Evolutionary conservation across 1,140 invertebrate genomes (phyloP), one percentile per base, ranked within the genome.

Genomic region (Drosophila punjabiensis): DNA sequence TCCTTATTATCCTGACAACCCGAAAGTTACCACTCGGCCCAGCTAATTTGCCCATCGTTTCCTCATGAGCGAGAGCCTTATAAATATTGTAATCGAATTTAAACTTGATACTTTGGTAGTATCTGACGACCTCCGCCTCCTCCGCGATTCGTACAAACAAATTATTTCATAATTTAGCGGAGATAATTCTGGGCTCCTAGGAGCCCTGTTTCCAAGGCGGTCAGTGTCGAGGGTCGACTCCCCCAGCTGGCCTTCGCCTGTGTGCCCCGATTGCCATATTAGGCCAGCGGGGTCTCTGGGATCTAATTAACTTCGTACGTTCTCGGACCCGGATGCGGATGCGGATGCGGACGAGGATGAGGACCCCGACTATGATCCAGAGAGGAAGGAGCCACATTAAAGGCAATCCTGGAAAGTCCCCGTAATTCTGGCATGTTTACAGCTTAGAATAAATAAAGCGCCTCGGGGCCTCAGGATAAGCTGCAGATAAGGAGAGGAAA

Each of bases 231-330:
- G 41, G 48, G 20, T 48, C 28, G 41, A 30, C 18, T 28, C 24
- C 24, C 39, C 35, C 33, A 24, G 28, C n/a, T 28, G 30, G 53
- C 56, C 30, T 45, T 45, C n/a, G 39, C 28, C 16, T 45, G n/a
- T 45, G 24, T 24, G 50, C 35, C 20, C 18, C 41, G 33, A 52
- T 73, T 59, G 69, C 18, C 18, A 39, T 60, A 60, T 73, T 61
- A 30, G 55, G 55, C 55, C 70, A 61, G 55, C 43, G 43, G 67
- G 68, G 53, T 30, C 16, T 6, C 55, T 14, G 14, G n/a, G 71
- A 73, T 61, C 55, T 74, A 74, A 73, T 74, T 74, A 74, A 61
- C 68, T 73, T 20, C 5, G 43, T 18, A 39, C 35, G 37, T 24
- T 68, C 32, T 18, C 20, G n/a, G 50, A 20, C 53, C 28, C 28